A percentile compares a stretch with the other conserved stretches of the same genome.
phyloP scores from a whole-genome alignment of 2,888 invertebrate genomes.

The Tachina lurida region DNA sequence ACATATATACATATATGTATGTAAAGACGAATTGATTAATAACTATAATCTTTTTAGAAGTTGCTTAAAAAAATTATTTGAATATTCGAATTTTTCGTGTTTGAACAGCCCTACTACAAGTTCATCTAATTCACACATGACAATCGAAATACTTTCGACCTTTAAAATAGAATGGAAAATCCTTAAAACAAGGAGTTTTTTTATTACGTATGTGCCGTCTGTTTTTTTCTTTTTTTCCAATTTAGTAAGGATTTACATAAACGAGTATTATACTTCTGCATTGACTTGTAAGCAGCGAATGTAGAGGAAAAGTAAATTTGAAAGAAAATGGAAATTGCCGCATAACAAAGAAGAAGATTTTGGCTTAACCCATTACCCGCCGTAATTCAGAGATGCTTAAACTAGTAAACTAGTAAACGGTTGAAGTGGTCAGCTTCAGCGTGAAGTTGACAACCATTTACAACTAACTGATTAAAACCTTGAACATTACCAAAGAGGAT shows the following conservation, averaged over 20 bases:
- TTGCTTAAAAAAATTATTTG: too few species aligned
- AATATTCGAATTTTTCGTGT: too few species aligned
- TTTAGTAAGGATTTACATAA: slow-evolving; percentile 55
- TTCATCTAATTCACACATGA: neutral
- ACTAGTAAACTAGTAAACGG: too few species aligned
- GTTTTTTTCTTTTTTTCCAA: neutral
- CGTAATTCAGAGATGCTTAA: too few species aligned
- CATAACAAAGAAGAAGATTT: slow-evolving; percentile 30
- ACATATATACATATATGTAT: too few species aligned
- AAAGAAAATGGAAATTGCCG: slow-evolving; percentile 47
- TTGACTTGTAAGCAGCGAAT: slow-evolving; percentile 10
- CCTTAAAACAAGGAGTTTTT: slow-evolving; percentile 41
- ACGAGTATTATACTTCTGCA: slow-evolving; percentile 29
- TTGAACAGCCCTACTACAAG: neutral
- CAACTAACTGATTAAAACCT: too few species aligned
- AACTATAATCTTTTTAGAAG: too few species aligned
- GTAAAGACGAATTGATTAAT: too few species aligned
- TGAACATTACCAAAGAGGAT: too few species aligned
- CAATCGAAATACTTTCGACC: slow-evolving; percentile 28
- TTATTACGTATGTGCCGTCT: slow-evolving; percentile 1
- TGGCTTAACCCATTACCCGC: too few species aligned
- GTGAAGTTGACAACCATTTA: too few species aligned
- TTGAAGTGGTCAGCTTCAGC: too few species aligned
- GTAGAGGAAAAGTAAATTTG: slow-evolving; percentile 2
- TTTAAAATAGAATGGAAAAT: slow-evolving; percentile 57